Evolutionary conservation across 2,888 invertebrate species (phyloP), one percentile per base, ranked within the genome.

Genomic region (Cacoxenus indagator): DNA sequence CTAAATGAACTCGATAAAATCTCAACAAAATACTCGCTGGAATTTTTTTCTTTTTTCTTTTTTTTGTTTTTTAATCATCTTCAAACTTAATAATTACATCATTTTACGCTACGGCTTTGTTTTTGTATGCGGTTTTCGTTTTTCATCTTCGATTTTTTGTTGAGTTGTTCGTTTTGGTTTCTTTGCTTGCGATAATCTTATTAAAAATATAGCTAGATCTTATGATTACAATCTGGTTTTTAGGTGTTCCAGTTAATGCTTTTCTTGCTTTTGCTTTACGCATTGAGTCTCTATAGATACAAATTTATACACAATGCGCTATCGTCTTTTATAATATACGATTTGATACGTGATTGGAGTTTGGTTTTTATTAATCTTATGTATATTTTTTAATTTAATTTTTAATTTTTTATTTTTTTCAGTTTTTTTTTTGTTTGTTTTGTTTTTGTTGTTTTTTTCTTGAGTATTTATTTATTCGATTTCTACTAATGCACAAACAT

Each of bases 201-300:
- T 31, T 59, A 59, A 31, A 59, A 31, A 59, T 59, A 59, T 59
- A 31, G 29, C 29, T 65, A 55, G 45, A 57, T 57, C n/a, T 14
- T 54, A 54, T 66, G 57, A 26, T 57, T 66, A 45, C 24, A 45
- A 54, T 65, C 27, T 46, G n/a, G n/a, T n/a, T 19, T 54, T 24
- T 66, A 57, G 65, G 57, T 45, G 46, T 59, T 55, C 45, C 26
- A 45, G 55, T n/a, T 66, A 57, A 55, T 66, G 57, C 65, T 66
- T 66, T 48, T 31, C n/a, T 31, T 31, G 31, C 31, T 31, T 48
- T 19, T 27, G 65, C 45, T 29, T 55, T 24, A n/a, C n/a, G n/a
- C n/a, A n/a, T 55, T 57, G 55, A 66, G 57, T 66, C 65, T 66
- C 51, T 65, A 48, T 46, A 62, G 14, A 31, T 31, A 59, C n/a